Base-by-base conservation (phyloP, 1,140 invertebrate genomes). In the Drosophila bocqueti region DNA sequence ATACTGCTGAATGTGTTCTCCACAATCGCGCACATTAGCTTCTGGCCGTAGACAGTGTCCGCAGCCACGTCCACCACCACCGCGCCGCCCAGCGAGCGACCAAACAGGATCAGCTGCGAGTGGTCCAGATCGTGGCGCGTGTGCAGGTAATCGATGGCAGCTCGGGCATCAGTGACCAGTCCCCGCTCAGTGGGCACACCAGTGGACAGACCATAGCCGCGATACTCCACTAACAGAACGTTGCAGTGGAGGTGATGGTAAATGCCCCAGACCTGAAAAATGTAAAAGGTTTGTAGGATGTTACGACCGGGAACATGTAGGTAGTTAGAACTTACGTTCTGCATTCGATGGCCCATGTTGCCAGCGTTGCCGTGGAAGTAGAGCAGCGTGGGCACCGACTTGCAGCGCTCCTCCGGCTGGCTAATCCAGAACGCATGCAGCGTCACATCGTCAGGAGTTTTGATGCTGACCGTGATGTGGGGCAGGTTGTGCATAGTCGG, bases 1-100 rank as follows among this genome's bases (percentile, higher is more conserved):
- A 99, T 97, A 91, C 96, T 98, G 10, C 97, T 98, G 91, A 99
- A 99, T 45, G 98, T 98, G 92, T 99, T 99, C 94, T 99, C 98
- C 34, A 99, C 94, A 77, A 99, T 95, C 73, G 98, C 93, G 81
- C 96, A 97, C 95, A 96, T 96, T 66, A 98, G 95, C 93, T 95
- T 96, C 91, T 95, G 95, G 45, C 94, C 93, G 92, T 96, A 96
- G 71, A 97, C 95, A 50, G 95, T 93, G 71, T 96, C 95, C 50
- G 95, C 95, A 16, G 96, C 96, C 73, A 98, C 94, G 93, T 98
- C 96, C 80, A 98, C 96, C n/a, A 83, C 97, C 29, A 98, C 96
- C 18, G 97, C 97, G 46, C 97, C 97, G 84, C 97, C 97, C 89
- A 99, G 94, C 62, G 98, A 98, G 93, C 98, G 95, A 6, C 98